Conservation (phyloP, 2,113 vertebrate genomes). For the Oreochromis aureus region DNA sequence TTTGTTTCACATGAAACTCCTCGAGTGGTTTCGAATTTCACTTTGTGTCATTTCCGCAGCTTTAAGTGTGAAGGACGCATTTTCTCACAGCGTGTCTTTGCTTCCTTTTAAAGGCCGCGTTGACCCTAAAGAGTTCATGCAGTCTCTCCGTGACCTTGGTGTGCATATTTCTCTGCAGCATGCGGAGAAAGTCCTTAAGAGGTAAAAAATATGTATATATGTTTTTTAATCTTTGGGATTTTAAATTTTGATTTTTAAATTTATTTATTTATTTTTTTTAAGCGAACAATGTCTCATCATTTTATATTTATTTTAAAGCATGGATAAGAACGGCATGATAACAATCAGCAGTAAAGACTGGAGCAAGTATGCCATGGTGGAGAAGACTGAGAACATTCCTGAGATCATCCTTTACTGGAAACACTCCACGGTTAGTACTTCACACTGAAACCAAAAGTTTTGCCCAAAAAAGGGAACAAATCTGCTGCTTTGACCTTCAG, state of each 20-base stretch:
- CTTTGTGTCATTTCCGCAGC: not conserved
- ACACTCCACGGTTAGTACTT: conserved; percentile 86
- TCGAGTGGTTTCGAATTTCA: not conserved
- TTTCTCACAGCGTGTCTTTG: not conserved
- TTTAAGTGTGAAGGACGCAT: fast-evolving
- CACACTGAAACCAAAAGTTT: not conserved
- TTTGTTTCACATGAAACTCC: not conserved
- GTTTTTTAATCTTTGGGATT: not conserved
- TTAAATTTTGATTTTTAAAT: not conserved
- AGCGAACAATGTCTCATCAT: not conserved
- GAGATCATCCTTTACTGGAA: conserved; percentile 99
- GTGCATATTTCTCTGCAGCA: conserved; percentile 90
- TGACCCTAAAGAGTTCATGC: conserved; percentile 85
- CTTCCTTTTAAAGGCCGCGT: conserved; percentile 73
- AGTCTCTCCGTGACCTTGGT: conserved; percentile 88
- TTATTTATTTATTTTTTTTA: not conserved
- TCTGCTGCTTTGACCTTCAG: not conserved
- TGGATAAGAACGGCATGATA: conserved; percentile 94
- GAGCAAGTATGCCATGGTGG: conserved; percentile 83
- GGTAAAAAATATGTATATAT: conserved; percentile 57
- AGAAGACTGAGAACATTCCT: conserved; percentile 86
- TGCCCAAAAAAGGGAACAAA: not conserved
- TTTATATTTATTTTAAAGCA: conserved; percentile 64
- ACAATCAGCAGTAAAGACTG: conserved; percentile 93
- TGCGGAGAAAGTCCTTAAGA: conserved; percentile 87